These are phyloP conservation scores for Odocoileus virginianus DNA, from an alignment of 2,113 vertebrate genomes.

Conservation along the genomic window DNA sequence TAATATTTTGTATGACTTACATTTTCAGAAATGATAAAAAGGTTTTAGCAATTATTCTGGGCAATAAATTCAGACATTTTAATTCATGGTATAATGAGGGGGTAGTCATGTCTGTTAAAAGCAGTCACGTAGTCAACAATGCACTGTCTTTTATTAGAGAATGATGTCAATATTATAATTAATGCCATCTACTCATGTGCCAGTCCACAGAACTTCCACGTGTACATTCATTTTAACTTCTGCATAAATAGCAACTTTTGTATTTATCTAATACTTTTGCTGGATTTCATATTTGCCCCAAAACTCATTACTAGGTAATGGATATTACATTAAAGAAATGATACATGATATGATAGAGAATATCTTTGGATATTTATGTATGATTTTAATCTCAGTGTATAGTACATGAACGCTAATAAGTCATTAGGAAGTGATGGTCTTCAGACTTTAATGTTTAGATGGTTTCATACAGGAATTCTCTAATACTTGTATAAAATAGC, in stretches of 20 bases:
- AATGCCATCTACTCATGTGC: slow-evolving; percentile 67
- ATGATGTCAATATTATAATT: slow-evolving; percentile 74
- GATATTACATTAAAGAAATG: slow-evolving; percentile 41
- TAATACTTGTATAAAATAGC: slow-evolving; percentile 7
- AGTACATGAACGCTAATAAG: neutral
- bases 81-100: slow-evolving; percentile 70
- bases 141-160: slow-evolving; percentile 71
- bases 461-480: neutral
- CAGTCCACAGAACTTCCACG: slow-evolving; percentile 39
- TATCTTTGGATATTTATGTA: slow-evolving; percentile 32
- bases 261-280: slow-evolving; percentile 38
- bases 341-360: neutral
- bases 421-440: neutral
- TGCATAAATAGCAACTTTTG: slow-evolving; percentile 31
- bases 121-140: slow-evolving; percentile 62
- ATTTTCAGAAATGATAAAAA: slow-evolving; percentile 62
- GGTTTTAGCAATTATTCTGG: slow-evolving; percentile 68
- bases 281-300: slow-evolving; percentile 14
- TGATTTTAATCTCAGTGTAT: neutral
- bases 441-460: slow-evolving; percentile 31
- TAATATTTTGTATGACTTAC: slow-evolving; percentile 62
- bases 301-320: slow-evolving; percentile 12
- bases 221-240: slow-evolving; percentile 60
- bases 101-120: slow-evolving; percentile 75
- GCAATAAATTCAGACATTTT: slow-evolving; percentile 68